Conservation (phyloP, 1,140 invertebrate species). For the Colletes latitarsis region DNA sequence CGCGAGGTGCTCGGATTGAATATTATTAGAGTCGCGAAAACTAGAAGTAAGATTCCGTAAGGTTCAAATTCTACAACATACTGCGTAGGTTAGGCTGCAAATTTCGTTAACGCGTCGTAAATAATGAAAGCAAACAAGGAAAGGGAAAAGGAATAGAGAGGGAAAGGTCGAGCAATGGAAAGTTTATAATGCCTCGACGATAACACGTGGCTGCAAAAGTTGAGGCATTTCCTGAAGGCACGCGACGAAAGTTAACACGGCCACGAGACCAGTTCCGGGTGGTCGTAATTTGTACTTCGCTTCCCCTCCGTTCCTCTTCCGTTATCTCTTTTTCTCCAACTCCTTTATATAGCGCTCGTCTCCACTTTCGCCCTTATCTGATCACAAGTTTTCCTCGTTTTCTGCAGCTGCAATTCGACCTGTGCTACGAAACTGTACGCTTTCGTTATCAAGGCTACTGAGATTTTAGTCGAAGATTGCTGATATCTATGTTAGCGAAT, state of each 20-base stretch:
- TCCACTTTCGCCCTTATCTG: constrained; percentile 59
- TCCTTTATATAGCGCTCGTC: constrained; percentile 47
- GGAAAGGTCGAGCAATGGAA: constrained; percentile 52
- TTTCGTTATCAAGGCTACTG: constrained; percentile 55
- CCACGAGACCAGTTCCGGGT: constrained; percentile 68
- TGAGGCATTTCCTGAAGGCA: constrained; percentile 65
- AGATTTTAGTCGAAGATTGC: constrained; percentile 53
- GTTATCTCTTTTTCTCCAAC: constrained; percentile 53
- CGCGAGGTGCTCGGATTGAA: too few species aligned
- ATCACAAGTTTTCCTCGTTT: constrained; percentile 66
- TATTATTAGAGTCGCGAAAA: neutral
- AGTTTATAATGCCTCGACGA: constrained; percentile 64
- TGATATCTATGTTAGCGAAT: constrained; percentile 52
- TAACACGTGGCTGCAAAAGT: constrained; percentile 63
- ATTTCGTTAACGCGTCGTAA: constrained; percentile 38
- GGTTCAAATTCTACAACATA: too few species aligned
- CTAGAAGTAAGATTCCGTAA: neutral
- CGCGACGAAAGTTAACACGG: constrained; percentile 67
- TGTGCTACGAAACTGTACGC: constrained; percentile 44
- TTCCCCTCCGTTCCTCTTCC: neutral
- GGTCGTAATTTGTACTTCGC: constrained; percentile 55
- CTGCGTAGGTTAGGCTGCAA: constrained; percentile 5
- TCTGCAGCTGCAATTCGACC: constrained; percentile 66
- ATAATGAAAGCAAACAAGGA: constrained; percentile 33
- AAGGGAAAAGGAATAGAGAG: constrained; percentile 52